phyloP scores from a whole-genome alignment of 1,140 invertebrate genomes.

The Riptortus pedestris region DNA sequence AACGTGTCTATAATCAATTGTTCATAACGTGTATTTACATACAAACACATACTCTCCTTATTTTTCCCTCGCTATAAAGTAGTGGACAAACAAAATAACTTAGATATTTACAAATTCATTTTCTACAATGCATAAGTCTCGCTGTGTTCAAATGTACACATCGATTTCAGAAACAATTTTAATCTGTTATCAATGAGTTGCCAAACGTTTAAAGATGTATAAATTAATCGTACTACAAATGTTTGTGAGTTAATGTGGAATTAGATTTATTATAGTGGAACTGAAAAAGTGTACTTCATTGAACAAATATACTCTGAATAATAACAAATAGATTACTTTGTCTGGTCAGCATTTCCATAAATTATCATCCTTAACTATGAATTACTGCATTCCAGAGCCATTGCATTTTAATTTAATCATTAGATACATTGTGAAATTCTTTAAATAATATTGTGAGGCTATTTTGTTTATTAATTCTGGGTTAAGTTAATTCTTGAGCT shows the following conservation, averaged over 20 bases:
- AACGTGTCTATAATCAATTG: slow-evolving; percentile 21
- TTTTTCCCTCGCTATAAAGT: slow-evolving; percentile 9
- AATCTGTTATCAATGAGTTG: neutral
- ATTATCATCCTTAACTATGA: too few relatives aligned
- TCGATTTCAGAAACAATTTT: neutral
- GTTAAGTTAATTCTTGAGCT: too few relatives aligned
- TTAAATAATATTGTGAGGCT: too few relatives aligned
- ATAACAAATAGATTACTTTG: too few relatives aligned
- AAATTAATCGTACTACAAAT: neutral
- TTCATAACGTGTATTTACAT: slow-evolving; percentile 26
- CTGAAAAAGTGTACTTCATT: neutral
- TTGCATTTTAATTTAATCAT: too few relatives aligned
- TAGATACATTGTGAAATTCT: too few relatives aligned
- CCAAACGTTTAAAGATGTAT: neutral
- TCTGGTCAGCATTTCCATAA: too few relatives aligned
- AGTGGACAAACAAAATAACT: slow-evolving; percentile 26
- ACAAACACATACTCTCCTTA: slow-evolving; percentile 22
- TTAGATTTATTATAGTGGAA: neutral
- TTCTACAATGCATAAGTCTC: slow-evolving; percentile 15
- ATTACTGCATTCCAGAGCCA: too few relatives aligned
- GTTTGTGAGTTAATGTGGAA: neutral
- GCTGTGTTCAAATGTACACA: slow-evolving; percentile 3
- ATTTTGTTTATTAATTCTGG: too few relatives aligned
- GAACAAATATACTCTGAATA: neutral
- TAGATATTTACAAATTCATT: slow-evolving; percentile 17